Conservation (phyloP, 2,888 invertebrate genomes). For the Endomychus coccineus region DNA sequence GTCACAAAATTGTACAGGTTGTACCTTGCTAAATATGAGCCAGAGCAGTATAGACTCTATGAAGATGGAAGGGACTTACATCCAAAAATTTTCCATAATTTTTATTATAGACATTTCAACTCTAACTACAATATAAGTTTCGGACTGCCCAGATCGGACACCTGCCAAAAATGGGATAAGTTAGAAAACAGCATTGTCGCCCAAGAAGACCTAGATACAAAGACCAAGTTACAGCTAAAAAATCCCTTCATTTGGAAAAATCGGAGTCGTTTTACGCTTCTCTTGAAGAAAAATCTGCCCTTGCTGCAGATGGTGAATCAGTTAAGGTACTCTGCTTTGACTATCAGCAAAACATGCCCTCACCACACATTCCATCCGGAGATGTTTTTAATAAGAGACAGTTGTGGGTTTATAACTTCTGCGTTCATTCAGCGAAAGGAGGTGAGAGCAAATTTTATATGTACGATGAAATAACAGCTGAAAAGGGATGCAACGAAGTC, state of each 20-base stretch:
- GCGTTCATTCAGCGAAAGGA: constrained; percentile 20
- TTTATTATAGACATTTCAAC: constrained; percentile 12
- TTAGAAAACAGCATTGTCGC: constrained; percentile 11
- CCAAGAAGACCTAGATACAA: constrained; percentile 12
- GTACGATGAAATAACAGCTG: constrained; percentile 17
- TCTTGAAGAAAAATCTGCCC: constrained; percentile 18
- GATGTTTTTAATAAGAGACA: constrained; percentile 24
- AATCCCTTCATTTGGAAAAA: constrained; percentile 21
- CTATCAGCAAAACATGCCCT: constrained; percentile 24
- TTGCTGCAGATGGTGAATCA: constrained; percentile 17
- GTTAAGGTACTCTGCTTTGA: constrained; percentile 23
- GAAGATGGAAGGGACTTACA: no score
- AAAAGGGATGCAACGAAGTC: constrained; percentile 18
- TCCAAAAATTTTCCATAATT: constrained; percentile 16
- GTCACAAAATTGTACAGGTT: no score
- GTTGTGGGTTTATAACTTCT: constrained; percentile 23
- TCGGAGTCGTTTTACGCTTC: constrained; percentile 19
- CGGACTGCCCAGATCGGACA: constrained; percentile 17
- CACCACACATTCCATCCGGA: constrained; percentile 19
- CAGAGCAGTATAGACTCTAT: no score
- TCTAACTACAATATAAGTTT: constrained; percentile 17
- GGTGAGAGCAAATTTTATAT: constrained; percentile 18
- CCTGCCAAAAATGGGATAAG: constrained; percentile 16
- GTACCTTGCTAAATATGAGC: no score
- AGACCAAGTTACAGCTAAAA: constrained; percentile 17